Base-by-base conservation (phyloP, 2,113 vertebrate species). In the Apodemus sylvaticus region DNA sequence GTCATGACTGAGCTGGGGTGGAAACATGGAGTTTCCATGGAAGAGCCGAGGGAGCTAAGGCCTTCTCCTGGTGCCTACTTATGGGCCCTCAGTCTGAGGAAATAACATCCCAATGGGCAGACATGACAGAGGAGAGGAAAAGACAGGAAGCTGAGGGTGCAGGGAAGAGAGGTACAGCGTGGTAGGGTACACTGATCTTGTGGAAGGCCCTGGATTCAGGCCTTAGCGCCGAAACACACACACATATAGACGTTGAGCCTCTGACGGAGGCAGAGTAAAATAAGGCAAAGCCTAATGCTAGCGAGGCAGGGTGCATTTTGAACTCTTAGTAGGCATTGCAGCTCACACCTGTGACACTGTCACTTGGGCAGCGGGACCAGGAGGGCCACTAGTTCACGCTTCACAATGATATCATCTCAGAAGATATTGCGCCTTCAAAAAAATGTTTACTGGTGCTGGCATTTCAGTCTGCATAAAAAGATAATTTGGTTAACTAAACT, bases 381-480 rank as follows among this genome's bases (percentile, higher is more conserved):
- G 48, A 71, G 66, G 51, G 12, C 42, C 22, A 29, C 9, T 73
- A 58, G 36, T 19, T 55, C 22, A 31, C 58, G 51, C 66, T 88
- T 73, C 26, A 16, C 73, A 8, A 51, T 71, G 12, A 48, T 24
- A 53, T 45, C 64, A 51, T 39, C 51, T 42, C 68, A 73, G 73
- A 53, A 53, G 88, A 95, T 86, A 86, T 81, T 89, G 73, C 78
- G 5, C 4, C 93, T 62, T 96, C 62, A 96, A 88, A 60, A 60
- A 95, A 70, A 48, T 86, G 62, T 36, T 68, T 68, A 68, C 36
- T 45, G 82, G 66, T 34, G 19, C 29, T 45, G 42, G 71, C 77
- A 73, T 70, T 89, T 89, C 9, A 89, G 8, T 96, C 77, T 62
- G 91, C 91, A 77, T 94, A 86, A 87, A 94, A 96, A 88, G 24